Conservation (phyloP, 1,140 invertebrate species). For the Drosophila kanapiae region DNA sequence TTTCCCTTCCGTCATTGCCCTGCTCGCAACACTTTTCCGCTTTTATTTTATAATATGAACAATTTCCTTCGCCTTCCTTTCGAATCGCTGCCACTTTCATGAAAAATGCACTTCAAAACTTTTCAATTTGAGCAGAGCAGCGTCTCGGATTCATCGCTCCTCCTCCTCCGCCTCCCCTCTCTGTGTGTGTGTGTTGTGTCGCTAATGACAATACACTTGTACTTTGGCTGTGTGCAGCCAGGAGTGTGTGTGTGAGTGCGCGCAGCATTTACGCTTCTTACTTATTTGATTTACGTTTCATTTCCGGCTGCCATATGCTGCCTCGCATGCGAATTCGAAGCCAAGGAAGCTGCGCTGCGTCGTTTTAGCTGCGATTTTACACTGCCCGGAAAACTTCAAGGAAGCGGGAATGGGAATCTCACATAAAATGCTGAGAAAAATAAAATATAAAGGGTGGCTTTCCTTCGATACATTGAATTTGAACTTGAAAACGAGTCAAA, state of each 20-base stretch:
- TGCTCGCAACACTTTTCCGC: constrained; percentile 76
- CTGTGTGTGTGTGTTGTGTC: constrained; percentile 50
- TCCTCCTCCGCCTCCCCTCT: neutral
- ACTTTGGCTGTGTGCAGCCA: constrained; percentile 22
- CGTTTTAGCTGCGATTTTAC: constrained; percentile 55
- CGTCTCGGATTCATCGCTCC: constrained; percentile 59
- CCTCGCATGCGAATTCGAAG: constrained; percentile 71
- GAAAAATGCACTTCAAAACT: constrained; percentile 81
- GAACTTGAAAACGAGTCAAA: too few species aligned
- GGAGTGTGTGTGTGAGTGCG: constrained; percentile 26
- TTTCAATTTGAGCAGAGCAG: constrained; percentile 70
- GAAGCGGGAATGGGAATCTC: fast-evolving
- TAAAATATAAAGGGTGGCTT: too few species aligned
- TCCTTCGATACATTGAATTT: too few species aligned
- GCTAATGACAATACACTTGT: constrained; percentile 82
- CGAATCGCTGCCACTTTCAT: constrained; percentile 72
- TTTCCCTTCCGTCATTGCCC: constrained; percentile 71
- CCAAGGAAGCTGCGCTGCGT: constrained; percentile 30
- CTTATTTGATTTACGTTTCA: constrained; percentile 84
- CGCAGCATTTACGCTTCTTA: constrained; percentile 78
- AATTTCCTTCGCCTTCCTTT: constrained; percentile 70
- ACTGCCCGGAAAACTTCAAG: neutral
- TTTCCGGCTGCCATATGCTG: constrained; percentile 83
- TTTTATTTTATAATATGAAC: constrained; percentile 83
- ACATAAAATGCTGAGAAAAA: too few species aligned